Percentiles rank a stretch among this genome's conserved stretches.
These are phyloP conservation scores for Plumapathes pennacea DNA, from an alignment of 92 coral and sea anemone species.

Conservation along the genomic window DNA sequence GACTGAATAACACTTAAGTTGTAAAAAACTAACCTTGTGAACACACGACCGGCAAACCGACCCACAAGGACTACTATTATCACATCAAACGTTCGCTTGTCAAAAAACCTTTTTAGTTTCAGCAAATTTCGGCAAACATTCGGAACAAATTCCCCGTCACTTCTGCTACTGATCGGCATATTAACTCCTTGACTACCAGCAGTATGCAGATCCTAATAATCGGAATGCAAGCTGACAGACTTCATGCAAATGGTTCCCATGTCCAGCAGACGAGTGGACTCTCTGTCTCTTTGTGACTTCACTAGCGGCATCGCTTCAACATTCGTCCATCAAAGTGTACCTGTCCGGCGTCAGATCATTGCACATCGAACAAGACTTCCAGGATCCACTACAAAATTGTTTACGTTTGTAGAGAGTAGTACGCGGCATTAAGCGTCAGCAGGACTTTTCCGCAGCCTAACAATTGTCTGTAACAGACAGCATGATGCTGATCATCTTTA, in stretches of 20 bases:
- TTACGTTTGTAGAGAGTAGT: constrained; percentile 21
- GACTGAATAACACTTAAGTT: too few relatives aligned
- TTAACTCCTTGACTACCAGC: too few relatives aligned
- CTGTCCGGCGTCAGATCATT: constrained; percentile 37
- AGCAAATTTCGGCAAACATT: too few relatives aligned
- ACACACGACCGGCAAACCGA: too few relatives aligned
- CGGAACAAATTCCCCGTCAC: too few relatives aligned
- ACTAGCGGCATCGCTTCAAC: constrained; percentile 30
- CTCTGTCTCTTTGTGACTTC: constrained; percentile 36
- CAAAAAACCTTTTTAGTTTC: too few relatives aligned
- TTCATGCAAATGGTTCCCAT: too few relatives aligned
- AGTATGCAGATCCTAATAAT: too few relatives aligned
- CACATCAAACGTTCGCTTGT: too few relatives aligned
- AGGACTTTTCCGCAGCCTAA: constrained; percentile 11
- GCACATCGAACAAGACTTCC: constrained; percentile 32
- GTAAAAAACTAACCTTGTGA: too few relatives aligned
- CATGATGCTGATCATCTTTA: background rate
- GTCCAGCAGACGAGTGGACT: constrained; percentile 39
- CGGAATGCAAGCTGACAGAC: background rate
- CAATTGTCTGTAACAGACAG: constrained; percentile 25
- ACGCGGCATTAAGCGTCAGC: constrained; percentile 27
- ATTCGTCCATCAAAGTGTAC: constrained; percentile 47
- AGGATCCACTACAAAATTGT: constrained; percentile 11
- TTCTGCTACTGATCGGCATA: too few relatives aligned
- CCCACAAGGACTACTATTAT: too few relatives aligned